phyloP scores from a whole-genome alignment of 2,797 vertebrate species.

The Ara ararauna region DNA sequence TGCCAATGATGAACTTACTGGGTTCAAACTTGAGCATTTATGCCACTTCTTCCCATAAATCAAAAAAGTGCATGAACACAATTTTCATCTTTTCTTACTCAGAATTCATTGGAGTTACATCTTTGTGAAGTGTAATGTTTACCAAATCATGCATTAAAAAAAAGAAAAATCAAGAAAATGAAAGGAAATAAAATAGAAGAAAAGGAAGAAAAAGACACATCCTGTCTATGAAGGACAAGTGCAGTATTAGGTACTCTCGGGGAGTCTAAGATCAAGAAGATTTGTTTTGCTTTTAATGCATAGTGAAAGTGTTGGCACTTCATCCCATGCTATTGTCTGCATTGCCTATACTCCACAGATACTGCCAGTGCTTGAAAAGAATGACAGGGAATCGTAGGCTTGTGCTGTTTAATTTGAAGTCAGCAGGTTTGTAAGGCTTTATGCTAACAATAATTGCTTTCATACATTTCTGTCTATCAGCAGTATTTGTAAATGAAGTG shows the following conservation, averaged over 20 bases:
- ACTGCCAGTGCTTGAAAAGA: conserved; percentile 74
- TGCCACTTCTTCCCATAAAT: conserved; percentile 50
- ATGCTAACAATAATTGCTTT: conserved; percentile 91
- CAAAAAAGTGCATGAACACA: conserved; percentile 58
- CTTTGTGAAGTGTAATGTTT: conserved; percentile 56
- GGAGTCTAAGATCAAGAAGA: conserved; percentile 36
- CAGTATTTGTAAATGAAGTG: conserved; percentile 85
- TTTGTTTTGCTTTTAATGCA: conserved; percentile 67
- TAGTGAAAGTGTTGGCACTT: conserved; percentile 72
- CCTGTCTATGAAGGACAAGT: background rate
- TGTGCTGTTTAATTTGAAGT: conserved; percentile 88
- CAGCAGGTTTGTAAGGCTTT: conserved; percentile 95
- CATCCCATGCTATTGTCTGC: conserved; percentile 57
- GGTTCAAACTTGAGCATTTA: conserved; percentile 28
- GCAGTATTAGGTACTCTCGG: conserved; percentile 37
- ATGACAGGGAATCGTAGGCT: conserved; percentile 78
- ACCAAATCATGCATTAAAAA: conserved; percentile 5
- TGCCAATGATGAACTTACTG: conserved; percentile 31
- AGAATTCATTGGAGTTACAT: conserved; percentile 20
- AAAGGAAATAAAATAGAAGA: background rate
- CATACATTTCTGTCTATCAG: conserved; percentile 90
- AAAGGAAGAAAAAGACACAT: background rate
- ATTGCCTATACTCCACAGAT: conserved; percentile 72
- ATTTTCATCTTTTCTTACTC: conserved; percentile 50
- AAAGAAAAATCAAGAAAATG: background rate